Evolutionary conservation across 2,113 vertebrate species (phyloP).

Genomic region (Boleophthalmus pectinirostris): DNA sequence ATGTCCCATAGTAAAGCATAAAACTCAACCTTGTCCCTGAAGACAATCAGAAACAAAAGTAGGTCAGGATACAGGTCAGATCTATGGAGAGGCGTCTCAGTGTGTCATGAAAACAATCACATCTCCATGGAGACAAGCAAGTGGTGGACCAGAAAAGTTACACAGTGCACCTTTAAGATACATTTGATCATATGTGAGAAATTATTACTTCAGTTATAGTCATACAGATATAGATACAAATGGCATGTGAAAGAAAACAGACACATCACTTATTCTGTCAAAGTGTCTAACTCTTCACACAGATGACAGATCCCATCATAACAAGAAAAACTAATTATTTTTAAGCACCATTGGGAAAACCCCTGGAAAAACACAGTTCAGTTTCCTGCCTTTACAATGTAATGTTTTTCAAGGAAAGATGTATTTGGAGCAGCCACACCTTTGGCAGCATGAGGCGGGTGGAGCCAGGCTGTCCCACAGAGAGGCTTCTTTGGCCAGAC

Average conservation of each 20-base stretch:
- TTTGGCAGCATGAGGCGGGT: conserved; percentile 51
- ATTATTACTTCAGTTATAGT: too few species aligned
- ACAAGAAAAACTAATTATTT: background rate
- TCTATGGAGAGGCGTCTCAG: too few species aligned
- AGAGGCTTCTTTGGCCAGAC: conserved; percentile 63
- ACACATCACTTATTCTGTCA: background rate
- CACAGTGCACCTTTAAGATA: too few species aligned
- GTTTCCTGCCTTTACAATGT: conserved; percentile 23
- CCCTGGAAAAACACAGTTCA: conserved; percentile 28
- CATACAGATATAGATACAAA: too few species aligned
- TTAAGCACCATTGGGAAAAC: conserved; percentile 7
- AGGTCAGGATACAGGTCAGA: too few species aligned
- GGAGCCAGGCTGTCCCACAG: conserved; percentile 38
- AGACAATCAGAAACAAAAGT: too few species aligned
- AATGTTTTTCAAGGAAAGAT: conserved; percentile 40
- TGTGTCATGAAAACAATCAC: too few species aligned
- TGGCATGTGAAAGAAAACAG: background rate
- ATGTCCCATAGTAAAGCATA: too few species aligned
- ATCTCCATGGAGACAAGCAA: too few species aligned
- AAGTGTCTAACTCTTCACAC: background rate
- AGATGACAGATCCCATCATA: background rate
- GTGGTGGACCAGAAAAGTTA: too few species aligned
- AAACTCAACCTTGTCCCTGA: too few species aligned
- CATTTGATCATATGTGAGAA: too few species aligned
- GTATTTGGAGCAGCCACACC: conserved; percentile 55